Evolutionary conservation across 2,797 vertebrate species (phyloP).

Genomic region (Oophaga sylvatica): DNA sequence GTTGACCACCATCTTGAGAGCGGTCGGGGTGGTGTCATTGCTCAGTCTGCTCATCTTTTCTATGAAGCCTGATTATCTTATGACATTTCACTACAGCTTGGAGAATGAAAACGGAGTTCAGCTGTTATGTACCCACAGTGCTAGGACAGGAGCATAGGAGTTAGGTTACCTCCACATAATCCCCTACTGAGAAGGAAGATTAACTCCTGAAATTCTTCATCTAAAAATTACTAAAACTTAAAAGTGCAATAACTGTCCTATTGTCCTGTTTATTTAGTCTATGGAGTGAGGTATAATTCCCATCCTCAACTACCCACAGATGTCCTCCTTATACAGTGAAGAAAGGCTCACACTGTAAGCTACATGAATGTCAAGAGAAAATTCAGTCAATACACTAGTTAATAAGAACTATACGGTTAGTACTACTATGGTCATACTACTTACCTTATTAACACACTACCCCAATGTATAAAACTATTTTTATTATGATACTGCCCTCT

Average conservation of each 20-base stretch:
- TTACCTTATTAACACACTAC: background rate
- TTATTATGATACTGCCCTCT: background rate
- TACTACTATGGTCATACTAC: background rate
- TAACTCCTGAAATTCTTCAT: constrained; percentile 56
- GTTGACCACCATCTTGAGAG: constrained; percentile 4
- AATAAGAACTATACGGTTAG: background rate
- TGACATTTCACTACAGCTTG: constrained; percentile 47
- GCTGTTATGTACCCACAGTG: constrained; percentile 43
- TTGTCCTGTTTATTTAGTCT: constrained; percentile 59
- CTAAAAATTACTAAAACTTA: constrained; percentile 52
- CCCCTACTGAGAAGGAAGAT: constrained; percentile 54
- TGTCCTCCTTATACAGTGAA: background rate
- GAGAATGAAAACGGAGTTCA: constrained; percentile 52
- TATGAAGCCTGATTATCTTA: constrained; percentile 46
- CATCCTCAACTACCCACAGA: constrained; percentile 37
- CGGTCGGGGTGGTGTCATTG: background rate
- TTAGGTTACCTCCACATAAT: constrained; percentile 54
- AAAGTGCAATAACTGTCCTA: constrained; percentile 48
- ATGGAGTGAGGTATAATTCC: constrained; percentile 13
- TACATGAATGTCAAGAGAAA: background rate
- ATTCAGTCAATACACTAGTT: background rate
- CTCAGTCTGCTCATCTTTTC: background rate
- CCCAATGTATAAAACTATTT: too few relatives aligned
- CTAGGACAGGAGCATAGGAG: constrained; percentile 8
- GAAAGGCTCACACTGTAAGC: background rate